phyloP scores from a whole-genome alignment of 2,113 vertebrate genomes.

The Uropsilus gracilis region DNA sequence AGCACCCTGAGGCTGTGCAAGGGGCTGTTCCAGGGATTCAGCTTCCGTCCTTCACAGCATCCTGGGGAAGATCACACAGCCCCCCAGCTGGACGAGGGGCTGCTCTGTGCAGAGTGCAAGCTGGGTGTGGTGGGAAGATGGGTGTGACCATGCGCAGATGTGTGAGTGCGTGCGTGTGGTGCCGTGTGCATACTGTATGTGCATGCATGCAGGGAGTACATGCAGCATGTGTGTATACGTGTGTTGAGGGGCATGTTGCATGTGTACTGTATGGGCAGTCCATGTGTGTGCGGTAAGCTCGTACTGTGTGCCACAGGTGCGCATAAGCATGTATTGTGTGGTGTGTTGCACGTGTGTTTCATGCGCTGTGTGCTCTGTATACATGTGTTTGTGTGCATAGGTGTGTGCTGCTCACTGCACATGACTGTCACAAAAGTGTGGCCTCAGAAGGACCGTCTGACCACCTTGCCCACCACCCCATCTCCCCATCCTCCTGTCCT shows the following conservation, averaged over 20 bases:
- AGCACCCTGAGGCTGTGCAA: background rate
- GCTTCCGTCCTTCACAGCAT: background rate
- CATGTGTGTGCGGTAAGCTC: background rate
- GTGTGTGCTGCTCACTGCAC: background rate
- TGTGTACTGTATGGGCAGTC: too few relatives aligned
- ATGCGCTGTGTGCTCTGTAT: accelerated
- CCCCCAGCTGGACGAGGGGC: accelerated
- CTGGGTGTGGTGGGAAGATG: too few relatives aligned
- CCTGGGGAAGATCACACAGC: background rate
- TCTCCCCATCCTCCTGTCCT: background rate
- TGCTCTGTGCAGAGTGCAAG: background rate
- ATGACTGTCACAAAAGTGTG: background rate
- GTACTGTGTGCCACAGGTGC: too few relatives aligned
- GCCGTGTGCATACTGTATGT: accelerated
- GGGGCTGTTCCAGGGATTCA: too few relatives aligned
- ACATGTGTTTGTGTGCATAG: background rate
- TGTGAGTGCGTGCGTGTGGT: accelerated
- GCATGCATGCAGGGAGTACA: background rate
- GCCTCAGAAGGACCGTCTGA: background rate
- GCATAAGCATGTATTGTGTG: too few relatives aligned
- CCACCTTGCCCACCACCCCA: background rate
- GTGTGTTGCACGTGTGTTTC: too few relatives aligned
- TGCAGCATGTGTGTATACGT: too few relatives aligned
- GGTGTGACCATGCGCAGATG: background rate
- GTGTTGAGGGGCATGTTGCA: too few relatives aligned